Conservation (phyloP, 2,797 vertebrate genomes). For the Takifugu rubripes region DNA sequence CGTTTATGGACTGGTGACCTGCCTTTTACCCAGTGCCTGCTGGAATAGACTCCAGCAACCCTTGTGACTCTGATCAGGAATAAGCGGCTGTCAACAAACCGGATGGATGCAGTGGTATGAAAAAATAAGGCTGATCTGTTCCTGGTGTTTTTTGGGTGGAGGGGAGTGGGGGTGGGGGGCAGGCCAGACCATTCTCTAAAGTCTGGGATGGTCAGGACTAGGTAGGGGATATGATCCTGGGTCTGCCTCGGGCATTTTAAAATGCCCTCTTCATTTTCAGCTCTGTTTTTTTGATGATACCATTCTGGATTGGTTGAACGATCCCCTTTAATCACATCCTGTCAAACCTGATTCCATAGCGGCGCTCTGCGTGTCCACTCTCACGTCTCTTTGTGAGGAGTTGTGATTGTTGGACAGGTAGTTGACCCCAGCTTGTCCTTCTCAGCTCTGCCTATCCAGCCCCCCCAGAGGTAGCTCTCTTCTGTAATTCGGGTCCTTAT, state of each 20-base stretch:
- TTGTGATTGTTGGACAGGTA: constrained; percentile 50
- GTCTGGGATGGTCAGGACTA: too few species aligned
- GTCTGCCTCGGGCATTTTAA: background rate
- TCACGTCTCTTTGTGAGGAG: constrained; percentile 45
- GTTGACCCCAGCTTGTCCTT: constrained; percentile 54
- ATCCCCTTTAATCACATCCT: constrained; percentile 34
- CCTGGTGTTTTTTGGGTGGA: too few species aligned
- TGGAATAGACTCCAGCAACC: too few species aligned
- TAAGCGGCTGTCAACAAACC: too few species aligned
- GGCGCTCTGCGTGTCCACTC: constrained; percentile 47
- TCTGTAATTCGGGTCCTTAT: constrained; percentile 65
- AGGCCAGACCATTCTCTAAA: too few species aligned
- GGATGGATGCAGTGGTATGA: too few species aligned
- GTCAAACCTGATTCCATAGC: constrained; percentile 21
- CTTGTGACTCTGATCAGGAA: too few species aligned
- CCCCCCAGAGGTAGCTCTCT: constrained; percentile 52
- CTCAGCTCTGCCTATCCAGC: constrained; percentile 32
- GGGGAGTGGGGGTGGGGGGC: too few species aligned
- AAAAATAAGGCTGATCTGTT: too few species aligned
- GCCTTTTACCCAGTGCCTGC: too few species aligned
- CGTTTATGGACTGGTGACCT: too few species aligned
- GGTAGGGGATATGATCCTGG: too few species aligned
- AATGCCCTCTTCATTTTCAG: background rate
- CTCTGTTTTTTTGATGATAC: constrained; percentile 24
- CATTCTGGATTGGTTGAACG: constrained; percentile 25